Evolutionary conservation across 2,888 invertebrate species (phyloP), one percentile per base, ranked within the genome.

Genomic region (Harmothoe impar): DNA sequence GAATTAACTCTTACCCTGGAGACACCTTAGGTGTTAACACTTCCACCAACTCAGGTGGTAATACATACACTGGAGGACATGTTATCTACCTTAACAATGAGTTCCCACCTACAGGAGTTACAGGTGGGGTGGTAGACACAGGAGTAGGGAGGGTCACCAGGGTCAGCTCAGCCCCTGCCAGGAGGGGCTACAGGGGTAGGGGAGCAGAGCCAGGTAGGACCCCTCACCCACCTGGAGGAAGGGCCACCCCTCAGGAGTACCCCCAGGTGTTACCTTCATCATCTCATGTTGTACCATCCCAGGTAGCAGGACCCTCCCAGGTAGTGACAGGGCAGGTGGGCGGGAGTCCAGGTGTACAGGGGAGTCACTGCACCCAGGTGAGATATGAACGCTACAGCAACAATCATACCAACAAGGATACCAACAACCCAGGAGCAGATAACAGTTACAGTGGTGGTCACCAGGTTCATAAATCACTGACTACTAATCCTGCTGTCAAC

Each of bases 161-260:
- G 72, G 72, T 72, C 5, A 72, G 72, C 15, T 72, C 72, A 15
- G 72, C 72, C 72, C 72, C 72, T 29, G 15, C 72, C 72, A n/a
- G 62, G 62, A n/a, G 23, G 3, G 62, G 62, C 23, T 62, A 20
- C 62, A 62, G 62, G n/a, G 20, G n/a, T 3, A 20, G 20, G 7
- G 62, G 0, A 62, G 7, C 23, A n/a, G 62, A 20, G 62, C 23
- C n/a, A 12, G 62, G n/a, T n/a, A n/a, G 62, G 62, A 62, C 23
- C 7, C 12, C 62, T 62, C 62, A 62, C 62, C 62, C 7, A 5
- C 62, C 62, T 5, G 23, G n/a, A 62, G 62, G 23, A 20, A n/a
- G n/a, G n/a, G 62, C n/a, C 3, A 62, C 62, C 43, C 10, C 62
- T 20, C 62, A 62, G n/a, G n/a, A n/a, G n/a, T n/a, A n/a, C n/a